Evolutionary conservation across 1,140 invertebrate genomes (phyloP), one percentile per base, ranked within the genome.

Genomic region (Drosophila ananassae): DNA sequence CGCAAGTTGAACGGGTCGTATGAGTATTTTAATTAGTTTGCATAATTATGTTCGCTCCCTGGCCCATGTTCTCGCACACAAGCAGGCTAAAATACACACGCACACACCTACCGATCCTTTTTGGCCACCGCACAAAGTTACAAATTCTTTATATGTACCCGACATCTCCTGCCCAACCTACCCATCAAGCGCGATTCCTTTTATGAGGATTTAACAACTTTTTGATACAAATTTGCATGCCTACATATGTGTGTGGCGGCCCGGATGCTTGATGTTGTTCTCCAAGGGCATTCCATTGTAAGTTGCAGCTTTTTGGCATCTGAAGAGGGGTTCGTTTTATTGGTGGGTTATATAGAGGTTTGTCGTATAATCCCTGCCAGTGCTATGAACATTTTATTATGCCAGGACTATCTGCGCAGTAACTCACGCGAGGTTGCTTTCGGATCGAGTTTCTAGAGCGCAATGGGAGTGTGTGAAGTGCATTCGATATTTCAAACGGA

Each of bases 11-110:
- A 87, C 62, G 78, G 75, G 85, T 64, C 83, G 83, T 89, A 77
- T 82, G 84, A 89, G 83, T 89, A 89, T 89, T 89, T 89, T 89
- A 89, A 89, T 89, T 89, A 89, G 83, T 89, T 89, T 89, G 83
- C 83, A 89, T 89, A 89, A 89, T 89, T 89, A 89, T 89, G 83
- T 82, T 73, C 55, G 82, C 62, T 79, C 37, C 59, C 66, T 55
- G 66, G 58, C 17, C 57, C 39, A 22, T 44, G 28, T 17, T 32
- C 41, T 28, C 12, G 8, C 37, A 37, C 24, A 41, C 46, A 51
- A 3, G 17, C 3, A 13, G n/a, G 13, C 25, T 13, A 48, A 25
- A 17, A 22, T 2, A 22, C 56, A 39, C 34, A 39, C 25, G 37
- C 47, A 62, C 58, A 51, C 47, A 21, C 62, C 41, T 44, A 50